These are phyloP conservation scores for Xanthostigma xanthostigma DNA, from an alignment of 2,888 invertebrate species.

Conservation along the genomic window DNA sequence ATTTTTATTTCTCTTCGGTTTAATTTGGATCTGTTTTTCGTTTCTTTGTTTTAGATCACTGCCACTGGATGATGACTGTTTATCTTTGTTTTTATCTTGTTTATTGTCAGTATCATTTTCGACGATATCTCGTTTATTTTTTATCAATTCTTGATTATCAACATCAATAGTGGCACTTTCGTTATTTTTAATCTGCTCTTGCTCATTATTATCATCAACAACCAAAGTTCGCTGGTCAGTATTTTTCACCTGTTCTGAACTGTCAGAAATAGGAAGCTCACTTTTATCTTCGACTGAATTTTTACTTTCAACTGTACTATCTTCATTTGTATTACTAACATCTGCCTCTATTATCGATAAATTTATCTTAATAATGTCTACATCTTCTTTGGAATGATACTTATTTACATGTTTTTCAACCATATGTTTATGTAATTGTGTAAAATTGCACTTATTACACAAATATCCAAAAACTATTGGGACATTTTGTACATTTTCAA, in stretches of 20 bases:
- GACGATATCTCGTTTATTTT: conserved; percentile 4
- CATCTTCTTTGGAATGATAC: conserved; percentile 35
- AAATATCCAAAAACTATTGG: conserved; percentile 37
- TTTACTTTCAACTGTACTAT: conserved; percentile 19
- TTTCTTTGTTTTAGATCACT: conserved; percentile 8
- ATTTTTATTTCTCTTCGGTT: not conserved
- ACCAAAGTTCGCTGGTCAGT: too few relatives aligned
- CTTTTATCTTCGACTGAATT: conserved; percentile 13
- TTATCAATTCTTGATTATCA: not conserved
- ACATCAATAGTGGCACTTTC: conserved; percentile 5
- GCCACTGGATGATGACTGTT: too few relatives aligned
- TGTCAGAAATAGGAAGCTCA: too few relatives aligned
- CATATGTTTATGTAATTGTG: conserved; percentile 46
- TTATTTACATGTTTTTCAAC: conserved; percentile 45
- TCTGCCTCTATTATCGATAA: conserved; percentile 16
- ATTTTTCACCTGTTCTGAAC: too few relatives aligned
- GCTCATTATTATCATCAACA: too few relatives aligned
- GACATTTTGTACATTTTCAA: conserved; percentile 9
- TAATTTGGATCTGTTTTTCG: conserved; percentile 1
- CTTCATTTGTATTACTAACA: conserved; percentile 17
- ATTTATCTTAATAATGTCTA: conserved; percentile 26
- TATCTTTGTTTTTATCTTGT: too few relatives aligned
- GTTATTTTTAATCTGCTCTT: not conserved
- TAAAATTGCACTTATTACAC: conserved; percentile 57
- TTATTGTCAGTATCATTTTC: conserved; percentile 8